Percentiles rank a stretch among this genome's conserved stretches.
These are phyloP conservation scores for Alauda arvensis DNA, from an alignment of 2,797 vertebrate genomes.

Conservation along the genomic window DNA sequence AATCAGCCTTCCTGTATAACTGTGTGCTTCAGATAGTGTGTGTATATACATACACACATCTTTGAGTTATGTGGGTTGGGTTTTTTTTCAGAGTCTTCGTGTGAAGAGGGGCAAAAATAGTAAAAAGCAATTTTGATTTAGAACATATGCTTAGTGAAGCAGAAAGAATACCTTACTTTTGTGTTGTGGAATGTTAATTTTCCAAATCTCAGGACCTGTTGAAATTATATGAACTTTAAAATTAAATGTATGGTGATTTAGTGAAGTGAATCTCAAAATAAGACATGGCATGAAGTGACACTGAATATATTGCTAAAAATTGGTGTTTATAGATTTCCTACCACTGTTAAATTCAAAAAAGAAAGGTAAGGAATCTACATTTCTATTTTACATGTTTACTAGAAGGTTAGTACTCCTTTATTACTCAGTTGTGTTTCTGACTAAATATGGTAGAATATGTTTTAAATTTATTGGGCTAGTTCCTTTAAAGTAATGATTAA, in stretches of 20 bases:
- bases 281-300: background rate
- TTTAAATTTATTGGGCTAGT: background rate
- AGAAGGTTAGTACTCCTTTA: background rate
- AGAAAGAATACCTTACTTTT: background rate
- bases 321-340: background rate
- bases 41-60: too few species aligned
- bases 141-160: background rate
- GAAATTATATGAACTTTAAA: background rate
- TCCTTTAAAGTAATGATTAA: background rate
- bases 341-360: background rate
- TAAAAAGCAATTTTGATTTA: background rate
- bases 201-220: background rate
- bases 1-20: background rate
- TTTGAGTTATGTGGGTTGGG: background rate
- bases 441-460: background rate
- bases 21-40: background rate
- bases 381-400: background rate
- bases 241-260: background rate
- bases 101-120: background rate
- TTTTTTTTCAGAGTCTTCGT: background rate
- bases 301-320: background rate
- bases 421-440: background rate
- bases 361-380: background rate
- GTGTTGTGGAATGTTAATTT: background rate
- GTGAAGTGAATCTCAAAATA: background rate